Evolutionary conservation across 2,113 vertebrate species (phyloP).

Genomic region (Myotis brandtii): DNA sequence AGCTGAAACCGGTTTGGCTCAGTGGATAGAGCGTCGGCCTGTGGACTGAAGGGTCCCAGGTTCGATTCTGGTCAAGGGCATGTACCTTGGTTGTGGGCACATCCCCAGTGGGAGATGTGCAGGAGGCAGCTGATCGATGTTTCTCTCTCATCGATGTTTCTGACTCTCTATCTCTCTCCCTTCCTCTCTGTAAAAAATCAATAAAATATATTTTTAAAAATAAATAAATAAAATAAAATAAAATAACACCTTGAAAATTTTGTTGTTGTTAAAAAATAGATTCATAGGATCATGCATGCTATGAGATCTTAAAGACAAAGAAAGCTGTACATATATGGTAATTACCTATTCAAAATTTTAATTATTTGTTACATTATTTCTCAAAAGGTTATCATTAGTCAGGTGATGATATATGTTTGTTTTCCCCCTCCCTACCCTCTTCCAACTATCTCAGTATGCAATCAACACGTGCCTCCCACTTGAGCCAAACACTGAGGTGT

Average conservation of each 20-base stretch:
- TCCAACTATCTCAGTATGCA: neutral
- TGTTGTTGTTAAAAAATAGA: neutral
- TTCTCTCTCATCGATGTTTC: no score
- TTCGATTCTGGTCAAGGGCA: no score
- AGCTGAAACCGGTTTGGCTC: no score
- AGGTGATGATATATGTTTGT: neutral
- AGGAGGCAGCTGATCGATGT: no score
- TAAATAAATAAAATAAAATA: no score
- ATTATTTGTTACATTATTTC: neutral
- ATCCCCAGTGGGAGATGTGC: no score
- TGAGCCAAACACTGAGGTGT: neutral
- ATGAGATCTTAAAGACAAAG: neutral
- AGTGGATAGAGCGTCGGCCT: no score
- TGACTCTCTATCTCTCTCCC: no score
- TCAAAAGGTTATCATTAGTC: neutral
- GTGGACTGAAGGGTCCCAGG: no score
- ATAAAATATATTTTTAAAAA: no score
- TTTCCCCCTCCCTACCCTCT: neutral
- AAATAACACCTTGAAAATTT: constrained; percentile 33
- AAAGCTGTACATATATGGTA: neutral
- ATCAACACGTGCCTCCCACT: neutral
- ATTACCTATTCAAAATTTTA: neutral
- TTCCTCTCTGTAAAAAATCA: no score
- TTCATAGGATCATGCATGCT: neutral
- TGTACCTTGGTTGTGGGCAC: no score